phyloP scores from a whole-genome alignment of 2,797 vertebrate genomes.

The Morelia viridis region DNA sequence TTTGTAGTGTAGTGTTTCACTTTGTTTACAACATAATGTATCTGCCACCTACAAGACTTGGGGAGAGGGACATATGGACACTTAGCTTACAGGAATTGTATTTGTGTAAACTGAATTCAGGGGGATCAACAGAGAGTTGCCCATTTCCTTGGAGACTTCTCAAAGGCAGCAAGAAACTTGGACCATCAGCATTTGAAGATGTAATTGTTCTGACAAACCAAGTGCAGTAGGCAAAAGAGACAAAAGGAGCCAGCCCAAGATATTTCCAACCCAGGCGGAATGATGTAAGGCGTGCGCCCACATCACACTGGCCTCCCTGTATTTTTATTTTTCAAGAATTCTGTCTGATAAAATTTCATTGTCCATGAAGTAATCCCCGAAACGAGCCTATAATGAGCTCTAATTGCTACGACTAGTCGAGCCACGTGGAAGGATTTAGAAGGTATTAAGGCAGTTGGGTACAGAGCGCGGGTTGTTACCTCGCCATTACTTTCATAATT shows the following conservation, averaged over 20 bases:
- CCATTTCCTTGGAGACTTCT: background rate
- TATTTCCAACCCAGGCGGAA: slow-evolving; percentile 80
- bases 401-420: slow-evolving; percentile 95
- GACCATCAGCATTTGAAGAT: slow-evolving; percentile 75
- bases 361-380: slow-evolving; percentile 97
- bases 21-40: background rate
- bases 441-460: slow-evolving; percentile 94
- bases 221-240: slow-evolving; percentile 61
- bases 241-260: slow-evolving; percentile 23
- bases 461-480: slow-evolving; percentile 98
- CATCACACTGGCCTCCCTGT: slow-evolving; percentile 78
- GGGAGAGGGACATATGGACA: background rate
- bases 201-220: slow-evolving; percentile 90
- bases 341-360: slow-evolving; percentile 97
- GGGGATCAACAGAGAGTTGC: background rate
- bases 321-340: slow-evolving; percentile 95
- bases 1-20: background rate
- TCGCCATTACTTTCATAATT: slow-evolving; percentile 99
- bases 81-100: background rate
- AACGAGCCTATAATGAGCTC: slow-evolving; percentile 99
- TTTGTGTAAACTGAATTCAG: background rate
- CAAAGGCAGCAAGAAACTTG: slow-evolving; percentile 59
- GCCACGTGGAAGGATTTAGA: slow-evolving; percentile 99
- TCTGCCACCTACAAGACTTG: background rate
- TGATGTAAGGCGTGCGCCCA: slow-evolving; percentile 84